A percentile compares a stretch with the other conserved stretches of the same genome.
These are phyloP conservation scores for Baryphthengus martii DNA, from an alignment of 2,113 vertebrate species.

Conservation along the genomic window DNA sequence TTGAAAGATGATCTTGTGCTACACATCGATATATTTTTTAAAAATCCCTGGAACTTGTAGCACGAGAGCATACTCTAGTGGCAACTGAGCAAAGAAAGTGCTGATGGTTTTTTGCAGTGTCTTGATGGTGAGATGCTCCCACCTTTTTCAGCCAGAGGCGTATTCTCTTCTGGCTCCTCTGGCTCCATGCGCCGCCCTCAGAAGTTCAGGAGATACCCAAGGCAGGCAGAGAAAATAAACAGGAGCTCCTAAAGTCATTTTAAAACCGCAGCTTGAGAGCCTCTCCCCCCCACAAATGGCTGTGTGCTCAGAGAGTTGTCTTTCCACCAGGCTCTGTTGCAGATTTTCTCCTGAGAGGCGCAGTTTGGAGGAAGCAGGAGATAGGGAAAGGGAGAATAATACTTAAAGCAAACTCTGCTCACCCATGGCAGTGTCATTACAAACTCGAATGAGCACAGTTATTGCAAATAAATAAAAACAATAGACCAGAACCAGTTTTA, in stretches of 20 bases:
- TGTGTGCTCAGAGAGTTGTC: constrained; percentile 65
- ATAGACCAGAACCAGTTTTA: constrained; percentile 82
- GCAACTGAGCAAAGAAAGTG: constrained; percentile 44
- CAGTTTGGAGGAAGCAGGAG: constrained; percentile 69
- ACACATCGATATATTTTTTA: neutral
- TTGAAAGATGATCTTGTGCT: neutral
- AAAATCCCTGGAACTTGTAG: constrained; percentile 22
- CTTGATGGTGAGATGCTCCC: neutral
- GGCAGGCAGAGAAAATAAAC: constrained; percentile 64
- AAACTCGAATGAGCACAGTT: constrained; percentile 81
- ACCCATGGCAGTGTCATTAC: constrained; percentile 82
- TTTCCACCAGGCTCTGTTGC: constrained; percentile 61
- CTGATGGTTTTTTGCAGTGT: neutral
- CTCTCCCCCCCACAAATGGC: neutral
- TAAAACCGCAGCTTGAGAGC: neutral
- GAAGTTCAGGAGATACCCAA: constrained; percentile 26
- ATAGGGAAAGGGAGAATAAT: constrained; percentile 72
- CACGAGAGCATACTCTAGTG: constrained; percentile 78
- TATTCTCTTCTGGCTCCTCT: constrained; percentile 2
- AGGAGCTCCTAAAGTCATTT: constrained; percentile 67
- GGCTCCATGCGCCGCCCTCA: neutral
- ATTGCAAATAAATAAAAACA: constrained; percentile 86
- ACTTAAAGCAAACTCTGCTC: constrained; percentile 79
- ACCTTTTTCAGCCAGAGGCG: constrained; percentile 1
- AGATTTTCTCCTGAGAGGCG: constrained; percentile 72